Percentiles rank a stretch among this genome's conserved stretches.
Conservation (phyloP, 37 sponge, comb jelly and placozoan species). For the Corticium candelabrum region DNA sequence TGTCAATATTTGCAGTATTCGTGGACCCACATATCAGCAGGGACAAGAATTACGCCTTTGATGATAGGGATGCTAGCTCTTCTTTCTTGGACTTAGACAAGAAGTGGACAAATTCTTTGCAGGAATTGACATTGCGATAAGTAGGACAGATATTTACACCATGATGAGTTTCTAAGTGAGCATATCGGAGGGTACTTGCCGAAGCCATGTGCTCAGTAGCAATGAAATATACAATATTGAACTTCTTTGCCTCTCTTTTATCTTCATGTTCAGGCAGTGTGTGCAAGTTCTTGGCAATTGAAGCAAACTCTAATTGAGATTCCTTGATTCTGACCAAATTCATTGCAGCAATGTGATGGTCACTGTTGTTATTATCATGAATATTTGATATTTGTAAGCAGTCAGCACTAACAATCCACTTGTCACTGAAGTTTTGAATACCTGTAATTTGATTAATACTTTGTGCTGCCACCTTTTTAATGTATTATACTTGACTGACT, state of each 20-base stretch:
- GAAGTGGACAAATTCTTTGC: conserved; percentile 12
- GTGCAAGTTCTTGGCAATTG: conserved; percentile 29
- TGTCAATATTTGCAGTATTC: not conserved
- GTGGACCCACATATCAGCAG: not conserved
- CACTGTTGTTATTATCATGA: conserved; percentile 31
- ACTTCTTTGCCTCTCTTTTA: conserved; percentile 19
- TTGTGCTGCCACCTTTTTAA: conserved; percentile 20
- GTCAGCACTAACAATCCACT: conserved; percentile 41
- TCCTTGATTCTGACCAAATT: conserved; percentile 13
- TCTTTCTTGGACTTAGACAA: not conserved
- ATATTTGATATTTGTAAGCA: conserved; percentile 51
- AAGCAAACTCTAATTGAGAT: conserved; percentile 19
- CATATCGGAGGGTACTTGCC: conserved; percentile 21
- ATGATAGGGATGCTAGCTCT: not conserved
- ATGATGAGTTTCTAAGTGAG: conserved; percentile 43
- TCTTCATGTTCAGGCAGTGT: conserved; percentile 30
- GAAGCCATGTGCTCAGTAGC: conserved; percentile 43
- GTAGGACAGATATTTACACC: conserved; percentile 35
- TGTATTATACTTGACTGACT: no score
- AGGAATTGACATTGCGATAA: conserved; percentile 29
- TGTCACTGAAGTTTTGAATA: conserved; percentile 30
- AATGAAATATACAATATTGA: conserved; percentile 39
- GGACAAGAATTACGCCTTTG: not conserved
- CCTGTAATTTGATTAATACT: conserved; percentile 11
- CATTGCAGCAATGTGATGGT: conserved; percentile 35